A percentile compares a stretch with the other conserved stretches of the same genome.
phyloP scores from a whole-genome alignment of 2,888 invertebrate species.

The Harpagoxenus sublaevis region DNA sequence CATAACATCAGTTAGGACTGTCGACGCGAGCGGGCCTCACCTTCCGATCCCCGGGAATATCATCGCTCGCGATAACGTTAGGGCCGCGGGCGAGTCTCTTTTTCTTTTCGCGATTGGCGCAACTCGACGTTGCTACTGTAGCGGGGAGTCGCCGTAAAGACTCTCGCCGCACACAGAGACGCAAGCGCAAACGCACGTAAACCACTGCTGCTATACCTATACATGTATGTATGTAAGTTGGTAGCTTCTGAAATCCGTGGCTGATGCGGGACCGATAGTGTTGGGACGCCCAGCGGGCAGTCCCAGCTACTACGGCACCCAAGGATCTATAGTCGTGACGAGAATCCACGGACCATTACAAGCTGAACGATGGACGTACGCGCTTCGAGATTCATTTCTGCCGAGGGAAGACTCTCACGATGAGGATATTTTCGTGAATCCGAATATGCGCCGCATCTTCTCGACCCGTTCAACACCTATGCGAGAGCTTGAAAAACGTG shows the following conservation, averaged over 20 bases:
- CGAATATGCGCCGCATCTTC: neutral
- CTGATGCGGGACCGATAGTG: constrained; percentile 84
- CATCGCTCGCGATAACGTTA: constrained; percentile 53
- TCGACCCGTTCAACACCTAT: neutral
- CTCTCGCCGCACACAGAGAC: constrained; percentile 80
- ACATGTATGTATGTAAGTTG: constrained; percentile 79
- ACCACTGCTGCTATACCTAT: constrained; percentile 65
- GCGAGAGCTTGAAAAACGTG: neutral
- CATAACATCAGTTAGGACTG: constrained; percentile 5
- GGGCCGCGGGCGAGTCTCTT: neutral
- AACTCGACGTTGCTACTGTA: constrained; percentile 67
- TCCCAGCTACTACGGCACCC: constrained; percentile 79
- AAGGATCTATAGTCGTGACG: constrained; percentile 81
- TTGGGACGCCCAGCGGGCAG: constrained; percentile 83
- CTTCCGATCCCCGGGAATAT: constrained; percentile 41
- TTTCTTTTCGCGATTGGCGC: constrained; percentile 66
- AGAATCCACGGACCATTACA: constrained; percentile 78
- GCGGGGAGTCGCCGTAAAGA: constrained; percentile 83
- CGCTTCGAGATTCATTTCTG: constrained; percentile 65
- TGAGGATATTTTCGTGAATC: constrained; percentile 4
- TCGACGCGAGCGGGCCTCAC: neutral
- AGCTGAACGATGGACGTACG: constrained; percentile 60
- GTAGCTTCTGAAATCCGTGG: constrained; percentile 85
- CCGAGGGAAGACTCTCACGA: neutral
- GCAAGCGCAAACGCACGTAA: constrained; percentile 76